These are phyloP conservation scores for Bovichtus variegatus DNA, from an alignment of 2,797 vertebrate species.

Conservation along the genomic window DNA sequence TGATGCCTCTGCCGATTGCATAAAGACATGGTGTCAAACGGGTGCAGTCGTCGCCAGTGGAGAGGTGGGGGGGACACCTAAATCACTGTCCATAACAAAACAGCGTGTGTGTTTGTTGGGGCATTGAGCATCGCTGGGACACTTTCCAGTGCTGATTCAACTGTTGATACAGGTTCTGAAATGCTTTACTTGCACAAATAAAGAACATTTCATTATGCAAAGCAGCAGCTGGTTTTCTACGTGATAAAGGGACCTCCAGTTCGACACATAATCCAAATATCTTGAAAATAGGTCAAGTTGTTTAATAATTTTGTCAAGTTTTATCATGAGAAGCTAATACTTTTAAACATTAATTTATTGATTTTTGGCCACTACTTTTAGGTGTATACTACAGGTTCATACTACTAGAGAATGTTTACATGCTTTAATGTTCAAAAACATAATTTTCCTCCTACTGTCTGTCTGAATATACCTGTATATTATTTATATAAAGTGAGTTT, in stretches of 20 bases:
- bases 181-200: background rate
- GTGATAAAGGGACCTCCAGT: background rate
- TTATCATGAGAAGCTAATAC: background rate
- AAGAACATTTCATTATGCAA: background rate
- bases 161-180: slow-evolving; percentile 1
- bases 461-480: too few species aligned
- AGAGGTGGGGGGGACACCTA: slow-evolving; percentile 44
- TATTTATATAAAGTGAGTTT: too few species aligned
- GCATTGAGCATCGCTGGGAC: background rate
- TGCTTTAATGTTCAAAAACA: too few species aligned
- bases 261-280: background rate
- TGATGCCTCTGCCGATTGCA: slow-evolving; percentile 63
- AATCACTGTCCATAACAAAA: slow-evolving; percentile 17
- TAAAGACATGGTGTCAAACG: slow-evolving; percentile 62
- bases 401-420: too few species aligned
- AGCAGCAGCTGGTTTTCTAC: slow-evolving; percentile 6
- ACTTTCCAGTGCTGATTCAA: slow-evolving; percentile 12
- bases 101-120: background rate
- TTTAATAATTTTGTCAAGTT: background rate
- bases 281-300: background rate
- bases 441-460: too few species aligned
- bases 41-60: slow-evolving; percentile 40
- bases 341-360: background rate
- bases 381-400: too few species aligned
- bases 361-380: slow-evolving; percentile 2